Evolutionary conservation across 2,113 vertebrate species (phyloP), one percentile per base, ranked within the genome.

Genomic region (Nanger granti): DNA sequence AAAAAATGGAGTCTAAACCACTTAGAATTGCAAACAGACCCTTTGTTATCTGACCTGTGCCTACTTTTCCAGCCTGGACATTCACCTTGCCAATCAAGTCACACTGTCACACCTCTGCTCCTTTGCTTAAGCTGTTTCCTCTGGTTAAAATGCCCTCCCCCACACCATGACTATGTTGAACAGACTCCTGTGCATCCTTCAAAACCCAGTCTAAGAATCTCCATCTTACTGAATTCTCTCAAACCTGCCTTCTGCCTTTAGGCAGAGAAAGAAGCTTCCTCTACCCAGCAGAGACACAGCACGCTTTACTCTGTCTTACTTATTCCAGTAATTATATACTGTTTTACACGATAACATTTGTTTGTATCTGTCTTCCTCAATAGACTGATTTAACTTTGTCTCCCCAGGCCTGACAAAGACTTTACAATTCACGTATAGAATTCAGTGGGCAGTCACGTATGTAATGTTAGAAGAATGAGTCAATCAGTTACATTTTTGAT

Each of bases 381-480:
- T 17, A 88, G 37, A 89, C 47, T 55, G 49, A 54, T 29, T 87
- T 10, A 37, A 7, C 64, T 95, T 94, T 76, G 22, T 47, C 41
- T 69, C 62, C 79, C 18, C 11, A 31, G 54, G 14, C 22, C 87
- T 90, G 18, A 47, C 13, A 55, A 34, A 29, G 0, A 6, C 52
- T 83, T n/a, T 41, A 14, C 52, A 80, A 52, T 80, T 64, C n/a
- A 64, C 3, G 2, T 79, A 59, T 44, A 7, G 55, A 54, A 44
- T 66, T 31, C 44, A 87, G 8, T 52, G 34, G 26, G 17, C 14
- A 44, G 84, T 95, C 41, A n/a, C 2, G 0, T 49, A 89, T 28
- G 8, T 37, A 57, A 49, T 93, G 59, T 64, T 93, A 90, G 47
- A 84, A 87, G 87, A 94, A 89, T 73, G 41, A 64, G 64, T 54